Base-by-base conservation (phyloP, 2,113 vertebrate species). In the Polypterus bichir region DNA sequence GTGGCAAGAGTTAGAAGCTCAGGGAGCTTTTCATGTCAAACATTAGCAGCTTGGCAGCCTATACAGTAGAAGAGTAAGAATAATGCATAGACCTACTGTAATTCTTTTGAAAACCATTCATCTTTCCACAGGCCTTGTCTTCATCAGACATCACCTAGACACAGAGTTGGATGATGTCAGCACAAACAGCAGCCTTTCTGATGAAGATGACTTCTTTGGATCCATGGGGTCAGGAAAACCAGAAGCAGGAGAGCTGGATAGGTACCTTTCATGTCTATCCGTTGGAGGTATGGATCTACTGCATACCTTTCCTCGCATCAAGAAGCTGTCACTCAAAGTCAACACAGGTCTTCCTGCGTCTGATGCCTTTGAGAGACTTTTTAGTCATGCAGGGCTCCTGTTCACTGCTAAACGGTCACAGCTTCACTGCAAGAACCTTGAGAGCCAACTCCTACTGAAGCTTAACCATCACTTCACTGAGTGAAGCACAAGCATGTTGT, bases 311-410 rank as follows among this genome's bases (percentile, higher is more conserved):
- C 60, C 60, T 61, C 48, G 44, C 11, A 61, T 61, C 60, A 61
- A 61, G 60, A 61, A 61, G 9, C 11, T 49, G 60, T 61, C 60
- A 44, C 48, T 61, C 60, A 61, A 61, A 11, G 10, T 61, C 27
- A 27, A 27, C 27, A 27, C 27, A 27, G 27, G 59, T 61, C 59
- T 61, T 49, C 59, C 59, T 49, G 59, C 49, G 54, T 52, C 60
- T 62, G 48, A 27, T 27, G 61, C 61, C 51, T 62, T 49, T 62
- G 49, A 62, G 59, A 59, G 61, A 62, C 49, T 62, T 53, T 62
- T 62, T 53, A 64, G 62, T 64, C 62, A 64, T 59, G 54, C 62
- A 58, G 62, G 47, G 9, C 55, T 64, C 55, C 54, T 64, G 62
- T 49, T 64, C 62, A 64, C 62, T 58, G 46, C 46, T 48, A 64